phyloP scores from a whole-genome alignment of 2,113 vertebrate genomes.

The Paradoxurus hermaphroditus region DNA sequence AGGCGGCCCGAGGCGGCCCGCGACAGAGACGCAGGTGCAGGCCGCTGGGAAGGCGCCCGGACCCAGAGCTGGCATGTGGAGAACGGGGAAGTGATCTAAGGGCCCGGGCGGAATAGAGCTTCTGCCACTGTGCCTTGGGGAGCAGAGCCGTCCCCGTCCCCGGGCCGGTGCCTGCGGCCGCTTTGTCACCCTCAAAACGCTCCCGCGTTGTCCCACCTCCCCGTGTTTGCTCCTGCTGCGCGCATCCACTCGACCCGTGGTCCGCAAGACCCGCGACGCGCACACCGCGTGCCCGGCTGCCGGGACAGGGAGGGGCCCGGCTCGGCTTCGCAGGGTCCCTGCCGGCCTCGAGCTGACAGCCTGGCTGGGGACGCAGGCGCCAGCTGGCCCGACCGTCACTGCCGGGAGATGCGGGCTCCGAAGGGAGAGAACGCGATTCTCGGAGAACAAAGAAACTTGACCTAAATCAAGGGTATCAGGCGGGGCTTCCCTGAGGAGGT shows the following conservation, averaged over 20 bases:
- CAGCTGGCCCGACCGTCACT: background rate
- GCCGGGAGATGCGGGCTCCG: background rate
- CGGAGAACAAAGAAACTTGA: background rate
- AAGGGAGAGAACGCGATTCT: background rate
- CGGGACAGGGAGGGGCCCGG: background rate
- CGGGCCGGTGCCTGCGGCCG: background rate
- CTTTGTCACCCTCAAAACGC: background rate
- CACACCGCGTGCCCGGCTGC: background rate
- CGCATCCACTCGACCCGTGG: accelerated
- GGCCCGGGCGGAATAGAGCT: background rate
- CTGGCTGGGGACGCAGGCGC: background rate
- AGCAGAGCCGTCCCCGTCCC: background rate
- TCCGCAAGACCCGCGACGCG: background rate
- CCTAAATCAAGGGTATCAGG: background rate
- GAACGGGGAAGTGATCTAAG: background rate
- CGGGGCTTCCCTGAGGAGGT: background rate
- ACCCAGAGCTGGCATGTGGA: background rate
- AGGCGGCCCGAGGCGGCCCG: background rate
- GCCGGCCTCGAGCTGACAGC: background rate
- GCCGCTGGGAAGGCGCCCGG: accelerated
- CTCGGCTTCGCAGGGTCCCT: background rate
- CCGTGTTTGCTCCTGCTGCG: background rate
- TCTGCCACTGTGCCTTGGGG: background rate
- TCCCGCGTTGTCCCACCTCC: background rate
- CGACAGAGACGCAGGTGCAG: background rate